phyloP scores from a whole-genome alignment of 2,797 vertebrate genomes.

The Platalea minor region DNA sequence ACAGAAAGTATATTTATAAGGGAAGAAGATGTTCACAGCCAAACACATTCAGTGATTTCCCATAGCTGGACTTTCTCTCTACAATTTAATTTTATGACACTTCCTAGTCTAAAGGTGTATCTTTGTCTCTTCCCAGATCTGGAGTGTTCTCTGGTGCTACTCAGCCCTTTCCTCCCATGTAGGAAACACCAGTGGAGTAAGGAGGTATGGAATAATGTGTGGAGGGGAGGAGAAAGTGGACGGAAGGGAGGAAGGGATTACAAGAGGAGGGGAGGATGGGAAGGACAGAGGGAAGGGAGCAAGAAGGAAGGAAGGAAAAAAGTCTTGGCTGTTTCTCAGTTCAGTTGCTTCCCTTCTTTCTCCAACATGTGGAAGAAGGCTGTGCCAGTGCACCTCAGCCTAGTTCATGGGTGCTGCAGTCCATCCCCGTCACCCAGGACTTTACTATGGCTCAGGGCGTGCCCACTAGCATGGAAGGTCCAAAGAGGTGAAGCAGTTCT shows the following conservation, averaged over 20 bases:
- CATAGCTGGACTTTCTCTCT: background rate
- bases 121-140: background rate
- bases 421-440: no score
- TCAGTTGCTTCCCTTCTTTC: background rate
- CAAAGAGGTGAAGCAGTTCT: background rate
- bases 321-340: background rate
- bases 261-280: background rate
- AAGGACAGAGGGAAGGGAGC: background rate
- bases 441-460: background rate
- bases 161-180: background rate
- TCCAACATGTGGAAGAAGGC: accelerated
- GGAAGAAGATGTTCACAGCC: background rate
- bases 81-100: background rate
- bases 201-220: background rate
- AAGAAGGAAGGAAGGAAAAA: background rate
- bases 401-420: background rate
- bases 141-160: background rate
- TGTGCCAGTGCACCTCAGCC: background rate
- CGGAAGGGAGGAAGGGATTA: background rate
- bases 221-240: background rate
- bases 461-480: background rate
- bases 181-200: background rate
- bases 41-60: background rate
- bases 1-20: background rate
- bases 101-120: background rate